Conservation (phyloP, 2,797 vertebrate genomes). For the Manis javanica region DNA sequence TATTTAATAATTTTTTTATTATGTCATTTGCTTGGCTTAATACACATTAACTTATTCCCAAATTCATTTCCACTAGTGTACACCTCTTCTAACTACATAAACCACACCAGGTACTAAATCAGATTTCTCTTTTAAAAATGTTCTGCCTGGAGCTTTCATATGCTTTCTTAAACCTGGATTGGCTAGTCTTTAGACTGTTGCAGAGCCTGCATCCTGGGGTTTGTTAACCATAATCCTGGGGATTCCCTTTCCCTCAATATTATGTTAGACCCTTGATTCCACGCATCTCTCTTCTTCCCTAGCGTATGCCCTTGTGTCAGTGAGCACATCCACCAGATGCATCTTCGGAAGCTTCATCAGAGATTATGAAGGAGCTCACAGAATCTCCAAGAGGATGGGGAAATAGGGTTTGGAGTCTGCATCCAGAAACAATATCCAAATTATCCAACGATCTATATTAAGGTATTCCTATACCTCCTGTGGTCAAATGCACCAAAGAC, state of each 20-base stretch:
- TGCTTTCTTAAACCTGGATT: not conserved
- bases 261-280: not conserved
- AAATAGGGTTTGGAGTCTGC: no score
- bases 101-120: not conserved
- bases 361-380: not conserved
- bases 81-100: constrained; percentile 44
- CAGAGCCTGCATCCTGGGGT: not conserved
- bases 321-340: not conserved
- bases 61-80: constrained; percentile 35
- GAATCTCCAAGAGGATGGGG: not conserved
- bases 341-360: not conserved
- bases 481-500: no score
- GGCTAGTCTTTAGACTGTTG: not conserved
- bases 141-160: not conserved
- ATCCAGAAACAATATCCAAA: no score
- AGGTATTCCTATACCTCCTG: no score
- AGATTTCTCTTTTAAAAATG: constrained; percentile 36
- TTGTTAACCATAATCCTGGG: not conserved
- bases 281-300: not conserved
- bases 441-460: no score
- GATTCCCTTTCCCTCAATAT: not conserved
- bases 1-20: not conserved
- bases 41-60: not conserved
- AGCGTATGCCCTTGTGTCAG: not conserved
- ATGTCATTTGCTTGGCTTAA: constrained; percentile 12